Percentiles rank a stretch among this genome's conserved stretches.
phyloP scores from a whole-genome alignment of 1,140 invertebrate genomes.

The Aleiodes sp. region DNA sequence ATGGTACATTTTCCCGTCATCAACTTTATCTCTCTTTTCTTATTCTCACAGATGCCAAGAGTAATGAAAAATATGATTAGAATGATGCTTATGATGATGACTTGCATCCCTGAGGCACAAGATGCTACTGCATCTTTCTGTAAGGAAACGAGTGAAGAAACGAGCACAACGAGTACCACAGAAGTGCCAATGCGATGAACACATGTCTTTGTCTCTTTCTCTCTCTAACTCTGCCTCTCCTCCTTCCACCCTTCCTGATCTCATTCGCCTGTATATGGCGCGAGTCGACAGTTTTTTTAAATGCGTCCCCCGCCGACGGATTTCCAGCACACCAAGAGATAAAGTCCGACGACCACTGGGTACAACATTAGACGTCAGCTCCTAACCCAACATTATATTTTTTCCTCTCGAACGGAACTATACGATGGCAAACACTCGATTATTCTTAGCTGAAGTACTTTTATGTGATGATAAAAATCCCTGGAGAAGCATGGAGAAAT shows the following conservation, averaged over 20 bases:
- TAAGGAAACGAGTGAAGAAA: too few species aligned
- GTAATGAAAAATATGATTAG: not conserved
- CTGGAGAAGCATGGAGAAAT: too few species aligned
- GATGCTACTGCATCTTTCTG: slow-evolving; percentile 1
- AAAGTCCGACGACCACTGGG: not conserved
- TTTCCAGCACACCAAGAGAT: not conserved
- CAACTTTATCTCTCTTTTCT: not conserved
- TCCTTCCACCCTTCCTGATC: not conserved
- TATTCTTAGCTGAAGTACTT: not conserved
- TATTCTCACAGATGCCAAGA: not conserved
- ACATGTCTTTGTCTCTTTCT: not conserved
- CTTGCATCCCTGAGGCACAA: not conserved
- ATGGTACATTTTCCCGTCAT: not conserved
- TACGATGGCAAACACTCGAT: not conserved
- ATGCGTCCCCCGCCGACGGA: not conserved
- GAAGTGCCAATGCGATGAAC: not conserved
- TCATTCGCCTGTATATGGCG: slow-evolving; percentile 13
- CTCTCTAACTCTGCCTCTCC: not conserved
- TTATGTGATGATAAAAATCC: too few species aligned
- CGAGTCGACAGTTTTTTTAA: not conserved
- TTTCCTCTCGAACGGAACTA: not conserved
- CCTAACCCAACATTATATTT: not conserved
- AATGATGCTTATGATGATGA: not conserved
- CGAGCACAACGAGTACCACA: not conserved
- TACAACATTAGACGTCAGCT: not conserved